A percentile compares a stretch with the other conserved stretches of the same genome.
phyloP scores from a whole-genome alignment of 2,797 vertebrate genomes.

The Coregonus sp. region DNA sequence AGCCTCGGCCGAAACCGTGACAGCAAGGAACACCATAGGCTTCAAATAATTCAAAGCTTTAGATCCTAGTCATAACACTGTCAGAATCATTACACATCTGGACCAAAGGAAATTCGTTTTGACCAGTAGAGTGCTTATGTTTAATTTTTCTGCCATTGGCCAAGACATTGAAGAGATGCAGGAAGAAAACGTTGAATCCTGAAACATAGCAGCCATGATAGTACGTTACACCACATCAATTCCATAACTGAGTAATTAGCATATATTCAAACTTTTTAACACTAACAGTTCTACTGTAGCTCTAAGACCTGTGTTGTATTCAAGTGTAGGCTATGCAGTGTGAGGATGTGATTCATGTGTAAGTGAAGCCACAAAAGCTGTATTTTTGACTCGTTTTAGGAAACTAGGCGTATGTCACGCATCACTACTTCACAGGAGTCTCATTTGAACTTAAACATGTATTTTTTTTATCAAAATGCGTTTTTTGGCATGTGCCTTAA shows the following conservation, averaged over 20 bases:
- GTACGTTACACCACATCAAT: slow-evolving; percentile 36
- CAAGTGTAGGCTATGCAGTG: slow-evolving; percentile 9
- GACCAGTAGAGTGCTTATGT: slow-evolving; percentile 25
- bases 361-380: no score
- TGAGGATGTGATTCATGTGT: no score
- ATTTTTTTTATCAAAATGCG: no score
- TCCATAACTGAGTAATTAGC: slow-evolving; percentile 4
- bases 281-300: no score
- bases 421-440: no score
- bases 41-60: slow-evolving; percentile 26
- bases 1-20: no score
- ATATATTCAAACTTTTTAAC: slow-evolving; percentile 1
- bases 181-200: slow-evolving; percentile 48
- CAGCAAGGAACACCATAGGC: slow-evolving; percentile 36
- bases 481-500: no score
- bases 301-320: slow-evolving; percentile 32
- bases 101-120: slow-evolving; percentile 57
- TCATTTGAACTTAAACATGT: no score
- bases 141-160: slow-evolving; percentile 34
- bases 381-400: not conserved
- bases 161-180: slow-evolving; percentile 39
- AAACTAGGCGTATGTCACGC: no score
- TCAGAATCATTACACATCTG: slow-evolving; percentile 33
- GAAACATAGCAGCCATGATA: slow-evolving; percentile 8
- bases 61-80: slow-evolving; percentile 57